Evolutionary conservation across 2,113 vertebrate species (phyloP).

Genomic region (Solea solea): DNA sequence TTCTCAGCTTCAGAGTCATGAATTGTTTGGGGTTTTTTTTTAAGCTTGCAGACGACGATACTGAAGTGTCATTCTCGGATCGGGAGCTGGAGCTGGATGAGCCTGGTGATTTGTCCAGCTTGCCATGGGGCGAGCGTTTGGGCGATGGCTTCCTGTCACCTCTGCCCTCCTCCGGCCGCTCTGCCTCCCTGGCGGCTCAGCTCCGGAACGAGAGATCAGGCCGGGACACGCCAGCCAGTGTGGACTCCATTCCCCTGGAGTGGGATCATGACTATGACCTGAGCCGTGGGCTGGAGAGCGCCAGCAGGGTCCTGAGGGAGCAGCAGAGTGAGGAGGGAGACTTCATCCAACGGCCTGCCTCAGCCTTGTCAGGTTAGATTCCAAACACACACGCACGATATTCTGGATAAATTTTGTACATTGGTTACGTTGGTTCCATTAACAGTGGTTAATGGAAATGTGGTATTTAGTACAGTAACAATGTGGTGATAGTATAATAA

Average conservation of each 20-base stretch:
- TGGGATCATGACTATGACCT: slow-evolving; percentile 99
- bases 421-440: no score
- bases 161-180: slow-evolving; percentile 91
- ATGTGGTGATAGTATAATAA: no score
- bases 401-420: neutral
- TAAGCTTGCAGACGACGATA: slow-evolving; percentile 95
- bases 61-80: slow-evolving; percentile 88
- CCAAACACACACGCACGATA: neutral
- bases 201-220: slow-evolving; percentile 90
- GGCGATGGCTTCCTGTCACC: slow-evolving; percentile 88
- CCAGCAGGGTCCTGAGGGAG: slow-evolving; percentile 82
- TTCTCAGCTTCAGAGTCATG: neutral
- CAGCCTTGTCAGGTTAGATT: slow-evolving; percentile 85
- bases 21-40: slow-evolving; percentile 29
- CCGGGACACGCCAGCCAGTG: slow-evolving; percentile 93
- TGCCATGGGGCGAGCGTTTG: slow-evolving; percentile 89
- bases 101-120: slow-evolving; percentile 85
- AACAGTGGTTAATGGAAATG: no score
- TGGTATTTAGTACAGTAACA: no score
- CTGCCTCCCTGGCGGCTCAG: slow-evolving; percentile 88
- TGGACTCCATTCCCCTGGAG: slow-evolving; percentile 97
- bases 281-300: slow-evolving; percentile 92
- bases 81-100: slow-evolving; percentile 94
- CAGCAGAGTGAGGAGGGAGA: slow-evolving; percentile 84
- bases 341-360: slow-evolving; percentile 82